Evolutionary conservation across 2,888 invertebrate genomes (phyloP).

Genomic region (Spialia ferax): DNA sequence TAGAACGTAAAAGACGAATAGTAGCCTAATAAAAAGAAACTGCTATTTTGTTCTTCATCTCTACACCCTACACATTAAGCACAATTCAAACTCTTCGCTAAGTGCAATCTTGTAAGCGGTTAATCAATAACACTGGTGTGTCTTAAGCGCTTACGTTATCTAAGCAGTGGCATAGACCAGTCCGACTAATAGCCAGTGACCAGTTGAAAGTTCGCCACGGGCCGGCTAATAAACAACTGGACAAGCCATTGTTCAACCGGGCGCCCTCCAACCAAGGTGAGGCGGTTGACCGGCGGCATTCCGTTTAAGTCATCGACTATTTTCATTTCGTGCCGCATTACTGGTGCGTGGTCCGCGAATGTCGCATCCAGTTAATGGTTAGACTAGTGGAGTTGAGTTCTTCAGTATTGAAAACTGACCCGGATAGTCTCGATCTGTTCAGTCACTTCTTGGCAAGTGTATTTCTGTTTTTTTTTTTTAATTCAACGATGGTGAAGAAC

Average conservation of each 20-base stretch:
- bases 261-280: slow-evolving; percentile 70
- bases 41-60: too few relatives aligned
- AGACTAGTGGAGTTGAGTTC: not conserved
- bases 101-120: too few relatives aligned
- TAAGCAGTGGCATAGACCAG: not conserved
- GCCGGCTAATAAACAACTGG: slow-evolving; percentile 42
- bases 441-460: too few relatives aligned
- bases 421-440: not conserved
- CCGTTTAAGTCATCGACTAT: slow-evolving; percentile 57
- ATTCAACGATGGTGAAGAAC: not conserved
- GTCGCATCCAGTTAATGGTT: not conserved
- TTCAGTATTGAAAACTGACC: not conserved
- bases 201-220: slow-evolving; percentile 37
- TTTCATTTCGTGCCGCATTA: slow-evolving; percentile 46
- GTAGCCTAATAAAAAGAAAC: too few relatives aligned
- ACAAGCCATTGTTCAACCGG: slow-evolving; percentile 56
- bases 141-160: too few relatives aligned
- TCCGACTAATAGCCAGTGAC: not conserved
- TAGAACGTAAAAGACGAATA: too few relatives aligned
- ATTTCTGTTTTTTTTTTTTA: too few relatives aligned
- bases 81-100: too few relatives aligned
- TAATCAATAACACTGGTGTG: too few relatives aligned
- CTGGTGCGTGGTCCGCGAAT: not conserved
- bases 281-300: slow-evolving; percentile 68
- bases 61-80: too few relatives aligned